Evolutionary conservation across 2,888 invertebrate genomes (phyloP), one percentile per base, ranked within the genome.

Genomic region (Toxonevra muliebris): DNA sequence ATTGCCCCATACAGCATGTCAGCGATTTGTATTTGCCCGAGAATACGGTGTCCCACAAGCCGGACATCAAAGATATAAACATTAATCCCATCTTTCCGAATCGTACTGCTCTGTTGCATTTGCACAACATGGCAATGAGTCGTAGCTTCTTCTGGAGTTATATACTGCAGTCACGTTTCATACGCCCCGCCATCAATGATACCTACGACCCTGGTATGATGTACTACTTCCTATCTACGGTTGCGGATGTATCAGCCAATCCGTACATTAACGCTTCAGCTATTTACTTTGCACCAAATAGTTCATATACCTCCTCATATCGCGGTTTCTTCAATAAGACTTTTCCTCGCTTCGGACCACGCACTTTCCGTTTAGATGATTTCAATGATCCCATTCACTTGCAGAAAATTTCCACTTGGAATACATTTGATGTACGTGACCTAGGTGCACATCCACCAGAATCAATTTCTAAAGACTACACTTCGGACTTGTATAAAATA

Each of bases 121-220:
- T 97, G 68, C 97, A 98, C 84, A 98, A 98, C 84, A 92, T 97
- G 91, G 98, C 97, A n/a, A 87, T 97, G 82, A 96, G 93, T 83
- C 87, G 98, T 76, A 96, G 97, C 1, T 98, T 97, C 85, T 98
- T 95, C 85, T 97, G 95, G 93, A 96, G 96, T 84, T 97, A 95
- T 76, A 94, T 96, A 68, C 88, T 96, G 0, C 96, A 96, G 82
- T 94, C 95, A 40, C 88, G 96, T 72, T 95, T 95, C 77, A 95
- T 95, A 75, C 87, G 95, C 41, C 95, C 95, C 0, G 94, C 94
- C 0, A 94, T 94, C 20, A 95, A 95, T 81, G 95, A 95, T 78
- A 94, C 95, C 0, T 95, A 95, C 76, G 97, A 98, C 86, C 98
- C 98, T 0, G 98, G 98, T 64, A 95, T 98, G 92, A 96, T 97